A percentile compares a stretch with the other conserved stretches of the same genome.
Evolutionary conservation across 2,113 vertebrate species (phyloP).

Genomic region (Pithys albifrons): DNA sequence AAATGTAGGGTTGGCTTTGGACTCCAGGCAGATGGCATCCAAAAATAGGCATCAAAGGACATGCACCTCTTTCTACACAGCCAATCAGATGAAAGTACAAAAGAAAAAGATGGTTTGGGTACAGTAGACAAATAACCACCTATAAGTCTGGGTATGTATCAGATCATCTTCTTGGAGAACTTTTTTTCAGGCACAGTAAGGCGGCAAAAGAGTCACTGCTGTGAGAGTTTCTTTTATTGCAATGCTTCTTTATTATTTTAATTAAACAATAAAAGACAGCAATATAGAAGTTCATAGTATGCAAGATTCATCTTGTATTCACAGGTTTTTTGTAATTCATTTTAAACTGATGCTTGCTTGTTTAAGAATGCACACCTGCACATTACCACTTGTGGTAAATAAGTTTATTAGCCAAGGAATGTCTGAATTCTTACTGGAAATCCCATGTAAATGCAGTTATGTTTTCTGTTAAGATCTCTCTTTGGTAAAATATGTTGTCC

Average conservation of each 20-base stretch:
- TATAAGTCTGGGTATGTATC: neutral
- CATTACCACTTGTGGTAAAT: constrained; percentile 57
- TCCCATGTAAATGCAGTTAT: constrained; percentile 11
- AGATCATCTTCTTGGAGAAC: neutral
- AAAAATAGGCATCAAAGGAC: neutral
- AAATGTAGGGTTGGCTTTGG: neutral
- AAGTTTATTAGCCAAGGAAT: constrained; percentile 68
- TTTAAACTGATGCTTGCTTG: constrained; percentile 47
- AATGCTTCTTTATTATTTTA: neutral
- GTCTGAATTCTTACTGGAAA: constrained; percentile 67
- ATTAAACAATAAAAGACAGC: neutral
- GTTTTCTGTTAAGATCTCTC: constrained; percentile 52
- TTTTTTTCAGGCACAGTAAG: neutral
- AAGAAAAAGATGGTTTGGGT: neutral
- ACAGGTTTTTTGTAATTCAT: constrained; percentile 11
- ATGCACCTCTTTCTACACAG: neutral
- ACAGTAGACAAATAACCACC: neutral
- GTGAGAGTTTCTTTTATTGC: neutral
- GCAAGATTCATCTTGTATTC: constrained; percentile 36
- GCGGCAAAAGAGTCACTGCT: neutral
- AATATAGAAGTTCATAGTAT: neutral
- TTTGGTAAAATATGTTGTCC: constrained; percentile 31
- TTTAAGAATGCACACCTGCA: constrained; percentile 72
- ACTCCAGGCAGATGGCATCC: neutral
- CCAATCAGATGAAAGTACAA: neutral